Evolutionary conservation across 2,797 vertebrate genomes (phyloP).

Genomic region (Anolis apletophallus): DNA sequence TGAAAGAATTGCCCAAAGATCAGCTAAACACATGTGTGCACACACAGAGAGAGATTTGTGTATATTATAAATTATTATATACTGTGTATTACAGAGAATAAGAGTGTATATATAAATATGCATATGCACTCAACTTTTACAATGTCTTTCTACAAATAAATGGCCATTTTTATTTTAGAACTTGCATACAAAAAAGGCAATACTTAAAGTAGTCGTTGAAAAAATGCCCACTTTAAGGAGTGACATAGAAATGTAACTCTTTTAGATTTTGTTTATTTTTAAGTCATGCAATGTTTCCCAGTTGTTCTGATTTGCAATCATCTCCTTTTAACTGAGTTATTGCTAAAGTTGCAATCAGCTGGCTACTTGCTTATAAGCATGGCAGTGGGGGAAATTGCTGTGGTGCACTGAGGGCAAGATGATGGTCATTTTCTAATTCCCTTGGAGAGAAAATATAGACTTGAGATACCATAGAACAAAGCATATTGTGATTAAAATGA

Average conservation of each 20-base stretch:
- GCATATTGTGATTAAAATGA: background rate
- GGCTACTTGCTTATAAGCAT: background rate
- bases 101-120: background rate
- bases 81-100: background rate
- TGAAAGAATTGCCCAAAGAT: background rate
- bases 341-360: constrained; percentile 19
- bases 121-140: too few species aligned
- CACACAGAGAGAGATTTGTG: background rate
- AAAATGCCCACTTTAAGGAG: background rate
- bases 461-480: background rate
- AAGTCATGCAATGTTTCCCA: background rate
- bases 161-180: background rate
- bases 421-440: background rate
- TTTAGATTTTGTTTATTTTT: constrained; percentile 5
- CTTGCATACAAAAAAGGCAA: background rate
- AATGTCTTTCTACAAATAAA: background rate
- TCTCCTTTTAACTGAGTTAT: constrained; percentile 18
- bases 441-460: background rate
- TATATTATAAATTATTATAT: background rate
- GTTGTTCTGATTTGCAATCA: constrained; percentile 22
- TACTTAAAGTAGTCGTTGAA: background rate
- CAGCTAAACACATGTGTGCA: too few species aligned
- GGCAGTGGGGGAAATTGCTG: background rate
- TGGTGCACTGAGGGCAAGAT: background rate
- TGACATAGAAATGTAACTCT: constrained; percentile 22